Conservation (phyloP, 1,140 invertebrate species). For the Araneus ventricosus region DNA sequence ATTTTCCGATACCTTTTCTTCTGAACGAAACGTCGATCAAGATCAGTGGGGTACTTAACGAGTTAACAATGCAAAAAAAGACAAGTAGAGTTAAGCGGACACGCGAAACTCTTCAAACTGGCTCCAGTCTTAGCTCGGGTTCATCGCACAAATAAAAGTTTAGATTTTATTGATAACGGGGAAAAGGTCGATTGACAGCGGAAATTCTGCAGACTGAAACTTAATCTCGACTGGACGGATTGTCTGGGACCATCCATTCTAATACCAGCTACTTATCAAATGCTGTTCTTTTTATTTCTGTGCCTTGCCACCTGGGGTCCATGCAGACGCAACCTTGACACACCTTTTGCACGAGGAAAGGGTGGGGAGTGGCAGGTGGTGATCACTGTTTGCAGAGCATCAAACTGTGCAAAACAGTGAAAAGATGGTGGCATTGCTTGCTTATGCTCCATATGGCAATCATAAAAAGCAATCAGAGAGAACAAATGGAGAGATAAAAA, state of each 20-base stretch:
- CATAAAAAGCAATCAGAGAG: neutral
- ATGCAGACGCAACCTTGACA: neutral
- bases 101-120: too few species aligned
- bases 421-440: neutral
- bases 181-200: neutral
- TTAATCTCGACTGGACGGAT: neutral
- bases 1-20: too few species aligned
- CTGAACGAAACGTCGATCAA: too few species aligned
- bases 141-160: too few species aligned
- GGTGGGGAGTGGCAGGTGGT: neutral
- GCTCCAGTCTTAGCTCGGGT: too few species aligned
- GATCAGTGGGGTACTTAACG: too few species aligned
- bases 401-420: neutral
- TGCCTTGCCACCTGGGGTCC: neutral
- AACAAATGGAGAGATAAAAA: neutral
- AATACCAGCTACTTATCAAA: neutral
- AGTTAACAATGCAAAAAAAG: too few species aligned
- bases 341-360: neutral
- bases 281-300: neutral
- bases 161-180: too few species aligned
- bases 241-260: slow-evolving; percentile 9
- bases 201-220: neutral
- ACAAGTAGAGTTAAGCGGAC: too few species aligned
- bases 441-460: too few species aligned
- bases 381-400: neutral